phyloP scores from a whole-genome alignment of 2,797 vertebrate species.

The Sebastes reedi region DNA sequence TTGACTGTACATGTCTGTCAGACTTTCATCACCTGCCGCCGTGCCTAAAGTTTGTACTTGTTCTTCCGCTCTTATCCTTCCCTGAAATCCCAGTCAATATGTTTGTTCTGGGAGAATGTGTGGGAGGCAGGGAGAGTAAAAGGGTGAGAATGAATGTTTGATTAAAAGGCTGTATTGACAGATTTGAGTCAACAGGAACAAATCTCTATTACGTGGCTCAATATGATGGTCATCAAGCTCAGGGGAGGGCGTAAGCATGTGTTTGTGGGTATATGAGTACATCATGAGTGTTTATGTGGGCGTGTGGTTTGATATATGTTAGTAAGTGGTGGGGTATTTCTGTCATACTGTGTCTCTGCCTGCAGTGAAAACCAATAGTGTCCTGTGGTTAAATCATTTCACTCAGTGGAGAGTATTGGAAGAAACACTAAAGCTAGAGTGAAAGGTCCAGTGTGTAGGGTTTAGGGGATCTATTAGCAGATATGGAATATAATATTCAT shows the following conservation, averaged over 20 bases:
- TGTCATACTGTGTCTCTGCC: slow-evolving; percentile 46
- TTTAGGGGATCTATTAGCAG: neutral
- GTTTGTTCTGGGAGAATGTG: slow-evolving; percentile 51
- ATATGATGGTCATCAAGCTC: slow-evolving; percentile 14
- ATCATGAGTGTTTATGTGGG: slow-evolving; percentile 38
- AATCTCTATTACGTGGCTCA: slow-evolving; percentile 38
- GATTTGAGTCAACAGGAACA: slow-evolving; percentile 59
- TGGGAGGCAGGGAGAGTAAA: slow-evolving; percentile 32
- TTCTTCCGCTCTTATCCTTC: slow-evolving; percentile 20
- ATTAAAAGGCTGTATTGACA: slow-evolving; percentile 64
- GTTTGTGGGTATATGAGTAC: slow-evolving; percentile 20
- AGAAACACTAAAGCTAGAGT: slow-evolving; percentile 52
- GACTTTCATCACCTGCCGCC: slow-evolving; percentile 22
- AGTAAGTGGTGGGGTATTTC: slow-evolving; percentile 50
- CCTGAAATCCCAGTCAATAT: slow-evolving; percentile 53
- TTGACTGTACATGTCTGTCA: slow-evolving; percentile 43
- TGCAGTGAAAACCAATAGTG: slow-evolving; percentile 69
- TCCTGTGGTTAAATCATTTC: slow-evolving; percentile 73
- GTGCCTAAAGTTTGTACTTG: slow-evolving; percentile 30
- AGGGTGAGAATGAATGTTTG: slow-evolving; percentile 40
- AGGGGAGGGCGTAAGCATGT: neutral
- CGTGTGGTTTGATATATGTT: slow-evolving; percentile 55
- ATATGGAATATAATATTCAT: neutral
- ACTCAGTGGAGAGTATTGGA: slow-evolving; percentile 63
- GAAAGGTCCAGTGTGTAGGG: neutral